Percentiles rank a stretch among this genome's conserved stretches.
Conservation (phyloP, 2,113 vertebrate species). For the Coturnix japonica region DNA sequence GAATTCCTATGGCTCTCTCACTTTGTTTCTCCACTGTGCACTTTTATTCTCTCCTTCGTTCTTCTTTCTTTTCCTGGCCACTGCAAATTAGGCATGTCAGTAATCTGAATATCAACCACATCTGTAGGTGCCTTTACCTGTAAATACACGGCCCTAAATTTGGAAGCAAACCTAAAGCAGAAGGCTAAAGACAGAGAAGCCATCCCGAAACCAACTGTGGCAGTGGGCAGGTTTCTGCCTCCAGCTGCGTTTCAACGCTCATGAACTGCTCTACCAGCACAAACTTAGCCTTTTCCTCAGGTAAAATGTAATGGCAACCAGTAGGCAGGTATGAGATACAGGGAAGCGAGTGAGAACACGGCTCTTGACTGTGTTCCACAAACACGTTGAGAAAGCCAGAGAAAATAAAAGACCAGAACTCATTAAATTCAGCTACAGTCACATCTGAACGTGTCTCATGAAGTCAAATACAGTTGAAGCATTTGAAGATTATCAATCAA, state of each 20-base stretch:
- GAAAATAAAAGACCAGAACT: constrained; percentile 12
- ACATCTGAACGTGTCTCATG: not conserved
- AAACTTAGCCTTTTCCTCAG: not conserved
- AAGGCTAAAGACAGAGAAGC: not conserved
- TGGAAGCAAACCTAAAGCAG: not conserved
- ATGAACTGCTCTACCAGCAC: not conserved
- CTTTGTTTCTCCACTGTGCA: not conserved
- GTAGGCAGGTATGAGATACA: not conserved
- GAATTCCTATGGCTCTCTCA: not conserved
- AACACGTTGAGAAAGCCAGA: not conserved
- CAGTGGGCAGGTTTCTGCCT: not conserved
- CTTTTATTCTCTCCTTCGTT: not conserved
- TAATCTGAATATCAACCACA: not conserved
- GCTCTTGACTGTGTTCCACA: not conserved
- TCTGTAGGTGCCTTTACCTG: not conserved
- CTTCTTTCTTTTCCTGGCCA: not conserved
- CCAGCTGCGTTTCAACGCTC: not conserved
- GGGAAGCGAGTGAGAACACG: not conserved
- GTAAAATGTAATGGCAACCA: not conserved
- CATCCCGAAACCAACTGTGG: not conserved
- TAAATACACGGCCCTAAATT: not conserved
- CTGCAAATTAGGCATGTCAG: not conserved
- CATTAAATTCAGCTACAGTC: not conserved
- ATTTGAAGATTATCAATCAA: not conserved
- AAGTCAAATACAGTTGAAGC: constrained; percentile 4